Percentiles rank a stretch among this genome's conserved stretches.
phyloP scores from a whole-genome alignment of 2,888 invertebrate genomes.

The Cryptophagus acutangulus region DNA sequence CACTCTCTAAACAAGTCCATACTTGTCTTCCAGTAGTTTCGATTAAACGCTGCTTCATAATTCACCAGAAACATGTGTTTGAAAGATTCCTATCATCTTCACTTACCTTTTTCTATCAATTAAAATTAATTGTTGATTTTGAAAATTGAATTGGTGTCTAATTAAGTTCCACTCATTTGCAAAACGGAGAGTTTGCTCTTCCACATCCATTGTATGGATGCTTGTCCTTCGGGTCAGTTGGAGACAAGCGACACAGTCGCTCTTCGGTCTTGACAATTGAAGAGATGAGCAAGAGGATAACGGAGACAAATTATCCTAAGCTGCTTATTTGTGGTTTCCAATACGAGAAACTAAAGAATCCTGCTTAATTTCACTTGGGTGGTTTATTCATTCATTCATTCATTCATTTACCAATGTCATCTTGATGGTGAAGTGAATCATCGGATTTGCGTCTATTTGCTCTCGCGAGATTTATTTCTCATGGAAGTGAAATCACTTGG shows the following conservation, averaged over 20 bases:
- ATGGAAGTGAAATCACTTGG: neutral
- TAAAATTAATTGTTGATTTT: too few relatives aligned
- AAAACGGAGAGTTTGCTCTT: too few relatives aligned
- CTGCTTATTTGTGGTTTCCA: conserved; percentile 31
- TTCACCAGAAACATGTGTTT: conserved; percentile 3
- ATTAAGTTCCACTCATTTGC: too few relatives aligned
- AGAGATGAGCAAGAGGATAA: conserved; percentile 36
- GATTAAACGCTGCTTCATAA: neutral
- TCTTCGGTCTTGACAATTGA: conserved; percentile 35
- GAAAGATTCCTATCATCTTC: too few relatives aligned
- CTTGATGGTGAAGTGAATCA: conserved; percentile 10
- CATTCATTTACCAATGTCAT: conserved; percentile 6
- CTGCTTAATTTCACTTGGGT: conserved; percentile 11
- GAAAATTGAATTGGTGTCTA: too few relatives aligned
- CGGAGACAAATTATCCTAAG: conserved; percentile 37
- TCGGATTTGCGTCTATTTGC: neutral
- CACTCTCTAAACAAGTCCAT: conserved; percentile 1
- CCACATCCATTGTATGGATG: too few relatives aligned
- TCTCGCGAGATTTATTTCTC: neutral
- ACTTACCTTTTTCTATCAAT: too few relatives aligned
- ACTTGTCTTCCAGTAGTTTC: conserved; percentile 2
- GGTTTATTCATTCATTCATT: too few relatives aligned
- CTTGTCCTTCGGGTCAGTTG: conserved; percentile 5
- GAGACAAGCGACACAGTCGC: conserved; percentile 25
- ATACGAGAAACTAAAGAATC: conserved; percentile 11